Conservation (phyloP, 2,888 invertebrate genomes). For the Stegophylla sp. region DNA sequence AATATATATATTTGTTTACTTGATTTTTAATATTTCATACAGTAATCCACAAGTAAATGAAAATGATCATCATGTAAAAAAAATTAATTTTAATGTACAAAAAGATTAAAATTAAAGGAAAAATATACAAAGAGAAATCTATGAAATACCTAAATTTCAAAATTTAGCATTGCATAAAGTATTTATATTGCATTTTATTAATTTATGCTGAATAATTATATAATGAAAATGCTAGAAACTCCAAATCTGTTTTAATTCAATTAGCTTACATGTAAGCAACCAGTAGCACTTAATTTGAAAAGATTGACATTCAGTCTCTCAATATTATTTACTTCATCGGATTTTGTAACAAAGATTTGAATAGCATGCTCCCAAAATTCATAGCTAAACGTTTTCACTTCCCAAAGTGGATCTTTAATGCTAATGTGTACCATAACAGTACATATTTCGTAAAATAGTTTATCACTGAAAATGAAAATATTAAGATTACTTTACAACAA, state of each 20-base stretch:
- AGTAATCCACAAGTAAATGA: no score
- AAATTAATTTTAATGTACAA: no score
- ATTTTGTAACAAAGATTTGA: not conserved
- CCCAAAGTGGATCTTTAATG: slow-evolving; percentile 46
- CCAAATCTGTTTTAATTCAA: not conserved
- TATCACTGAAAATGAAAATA: slow-evolving; percentile 16
- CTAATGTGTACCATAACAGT: slow-evolving; percentile 42
- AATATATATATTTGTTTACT: no score
- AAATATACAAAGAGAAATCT: no score
- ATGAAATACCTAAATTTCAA: no score
- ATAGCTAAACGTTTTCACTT: slow-evolving; percentile 51
- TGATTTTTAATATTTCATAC: no score
- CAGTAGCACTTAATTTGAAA: slow-evolving; percentile 1
- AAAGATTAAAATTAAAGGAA: no score
- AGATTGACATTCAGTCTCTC: not conserved
- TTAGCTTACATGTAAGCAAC: slow-evolving; percentile 39
- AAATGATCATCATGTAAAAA: no score
- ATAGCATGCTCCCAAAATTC: slow-evolving; percentile 43
- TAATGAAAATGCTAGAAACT: not conserved
- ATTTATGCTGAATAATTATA: no score
- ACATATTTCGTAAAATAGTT: slow-evolving; percentile 14
- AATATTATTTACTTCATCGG: not conserved
- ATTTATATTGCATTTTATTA: no score
- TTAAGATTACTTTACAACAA: not conserved
- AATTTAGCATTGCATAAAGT: no score